These are phyloP conservation scores for Cordilura impudica DNA, from an alignment of 2,888 invertebrate species.

Conservation along the genomic window DNA sequence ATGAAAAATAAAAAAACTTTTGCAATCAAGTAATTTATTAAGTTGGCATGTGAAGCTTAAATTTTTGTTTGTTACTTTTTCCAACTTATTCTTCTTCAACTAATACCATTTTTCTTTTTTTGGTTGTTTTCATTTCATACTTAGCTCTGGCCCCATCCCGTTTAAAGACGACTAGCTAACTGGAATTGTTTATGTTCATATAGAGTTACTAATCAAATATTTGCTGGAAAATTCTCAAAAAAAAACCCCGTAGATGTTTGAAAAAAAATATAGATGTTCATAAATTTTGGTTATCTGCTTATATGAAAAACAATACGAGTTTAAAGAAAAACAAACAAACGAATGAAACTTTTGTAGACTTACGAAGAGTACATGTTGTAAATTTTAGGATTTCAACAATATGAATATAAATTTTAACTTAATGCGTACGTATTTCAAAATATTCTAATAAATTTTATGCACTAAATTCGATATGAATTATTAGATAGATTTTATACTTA, in stretches of 20 bases:
- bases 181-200: slow-evolving; percentile 36
- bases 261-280: slow-evolving; percentile 33
- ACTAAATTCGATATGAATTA: too few species aligned
- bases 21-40: slow-evolving; percentile 67
- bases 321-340: slow-evolving; percentile 1
- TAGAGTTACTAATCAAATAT: slow-evolving; percentile 55
- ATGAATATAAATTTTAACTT: slow-evolving; percentile 22
- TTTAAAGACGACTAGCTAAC: slow-evolving; percentile 9
- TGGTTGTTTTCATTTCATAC: slow-evolving; percentile 7
- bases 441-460: too few species aligned
- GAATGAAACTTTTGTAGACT: slow-evolving; percentile 20
- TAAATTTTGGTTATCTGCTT: slow-evolving; percentile 46
- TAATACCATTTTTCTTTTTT: slow-evolving; percentile 17
- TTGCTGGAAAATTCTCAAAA: slow-evolving; percentile 19
- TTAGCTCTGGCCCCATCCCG: too few species aligned
- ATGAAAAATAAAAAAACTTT: slow-evolving; percentile 58
- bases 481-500: too few species aligned
- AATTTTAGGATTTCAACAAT: not conserved
- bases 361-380: not conserved
- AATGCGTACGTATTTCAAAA: too few species aligned
- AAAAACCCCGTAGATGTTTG: not conserved
- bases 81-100: not conserved
- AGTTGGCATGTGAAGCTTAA: slow-evolving; percentile 62
- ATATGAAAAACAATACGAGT: slow-evolving; percentile 17
- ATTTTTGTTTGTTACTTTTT: slow-evolving; percentile 35